Conservation (phyloP, 2,113 vertebrate genomes). For the Seriola quinqueradiata region DNA sequence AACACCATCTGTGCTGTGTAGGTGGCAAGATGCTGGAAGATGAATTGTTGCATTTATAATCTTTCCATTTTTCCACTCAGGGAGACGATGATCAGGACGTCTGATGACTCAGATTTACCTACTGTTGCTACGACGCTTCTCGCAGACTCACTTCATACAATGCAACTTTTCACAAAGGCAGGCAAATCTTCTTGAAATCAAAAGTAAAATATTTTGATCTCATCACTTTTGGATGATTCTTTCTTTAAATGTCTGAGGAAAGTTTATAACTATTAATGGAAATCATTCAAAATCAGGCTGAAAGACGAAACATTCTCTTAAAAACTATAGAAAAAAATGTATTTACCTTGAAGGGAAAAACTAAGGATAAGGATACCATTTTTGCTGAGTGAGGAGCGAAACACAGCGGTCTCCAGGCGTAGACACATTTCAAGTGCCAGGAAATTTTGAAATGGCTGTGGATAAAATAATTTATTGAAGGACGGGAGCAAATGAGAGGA, state of each 20-base stretch:
- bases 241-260: too few relatives aligned
- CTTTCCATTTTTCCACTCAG: conserved; percentile 39
- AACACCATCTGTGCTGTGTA: conserved; percentile 75
- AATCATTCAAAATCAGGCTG: too few relatives aligned
- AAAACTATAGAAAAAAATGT: too few relatives aligned
- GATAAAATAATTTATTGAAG: neutral
- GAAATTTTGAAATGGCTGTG: neutral
- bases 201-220: neutral
- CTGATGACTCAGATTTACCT: conserved; percentile 72
- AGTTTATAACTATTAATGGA: too few relatives aligned
- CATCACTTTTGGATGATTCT: too few relatives aligned
- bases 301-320: too few relatives aligned
- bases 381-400: too few relatives aligned
- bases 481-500: neutral
- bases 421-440: too few relatives aligned
- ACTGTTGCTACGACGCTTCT: conserved; percentile 3
- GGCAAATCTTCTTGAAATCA: too few relatives aligned
- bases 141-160: conserved; percentile 14
- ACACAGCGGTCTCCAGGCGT: too few relatives aligned
- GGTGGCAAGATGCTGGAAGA: conserved; percentile 59
- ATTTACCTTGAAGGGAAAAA: too few relatives aligned
- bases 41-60: conserved; percentile 56
- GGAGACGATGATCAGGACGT: conserved; percentile 56
- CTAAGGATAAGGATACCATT: too few relatives aligned
- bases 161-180: neutral